Base-by-base conservation (phyloP, 1,140 invertebrate genomes). In the Apis laboriosa region DNA sequence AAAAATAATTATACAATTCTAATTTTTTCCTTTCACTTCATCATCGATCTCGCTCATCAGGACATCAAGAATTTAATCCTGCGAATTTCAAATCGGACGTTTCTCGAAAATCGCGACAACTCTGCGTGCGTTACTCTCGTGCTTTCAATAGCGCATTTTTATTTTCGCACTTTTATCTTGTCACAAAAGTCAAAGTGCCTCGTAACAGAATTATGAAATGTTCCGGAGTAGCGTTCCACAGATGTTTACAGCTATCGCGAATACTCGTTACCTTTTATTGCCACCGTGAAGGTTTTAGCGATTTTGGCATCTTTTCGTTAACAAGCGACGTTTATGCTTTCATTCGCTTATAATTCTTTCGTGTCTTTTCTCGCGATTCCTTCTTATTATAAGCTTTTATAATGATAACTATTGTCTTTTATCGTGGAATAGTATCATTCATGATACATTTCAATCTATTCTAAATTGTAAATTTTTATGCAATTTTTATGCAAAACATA, bases 201-300 rank as follows among this genome's bases (percentile, higher is more conserved):
- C 87, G 84, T 89, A 89, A 89, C 87, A 88, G 86, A 77, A 89
- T 89, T 89, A 89, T 88, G 87, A 89, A 89, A 89, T 88, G 87
- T 88, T 88, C 84, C 87, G 86, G 86, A 86, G 84, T 88, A 88
- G 66, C 80, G 86, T 85, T 89, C 71, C 84, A 72, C 64, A 63
- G 80, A 89, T 89, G 84, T 89, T 89, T 89, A 89, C 87, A 86
- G 81, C 86, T 63, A 63, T 56, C 80, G 86, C 84, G 84, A 89
- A 89, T 88, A 88, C 87, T 88, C 87, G 86, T 89, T 86, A 75
- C 81, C 84, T 89, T 88, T 89, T 89, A 89, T 76, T 88, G 80
- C 86, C 77, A 66, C 56, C 77, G 58, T 43, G 34, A 43, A 43
- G 85, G 84, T 89, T 86, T 86, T 84, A 84, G 77, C 86, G 87